Evolutionary conservation across 37 sponge, comb jelly and placozoan genomes (phyloP).

Genomic region (Chondrilla cf. caribensis): DNA sequence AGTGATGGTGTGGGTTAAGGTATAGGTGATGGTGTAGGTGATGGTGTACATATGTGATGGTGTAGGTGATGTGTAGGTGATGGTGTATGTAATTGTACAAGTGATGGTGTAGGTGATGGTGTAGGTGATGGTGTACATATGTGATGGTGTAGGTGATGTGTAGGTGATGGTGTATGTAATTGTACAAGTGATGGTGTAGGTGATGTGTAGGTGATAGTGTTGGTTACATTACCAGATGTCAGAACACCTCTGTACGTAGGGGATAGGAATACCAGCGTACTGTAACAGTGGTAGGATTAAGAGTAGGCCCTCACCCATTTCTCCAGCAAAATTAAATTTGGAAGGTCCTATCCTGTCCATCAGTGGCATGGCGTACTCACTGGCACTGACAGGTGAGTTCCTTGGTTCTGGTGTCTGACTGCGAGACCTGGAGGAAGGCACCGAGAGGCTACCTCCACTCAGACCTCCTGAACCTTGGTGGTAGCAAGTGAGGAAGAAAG

Average conservation of each 20-base stretch:
- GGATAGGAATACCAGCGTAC: no score
- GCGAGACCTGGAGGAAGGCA: no score
- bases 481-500: no score
- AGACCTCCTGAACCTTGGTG: no score
- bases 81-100: background rate
- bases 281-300: no score
- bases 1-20: background rate
- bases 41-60: background rate
- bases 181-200: conserved; percentile 25
- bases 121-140: no score
- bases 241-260: background rate
- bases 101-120: background rate
- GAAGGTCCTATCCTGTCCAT: no score
- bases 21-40: background rate
- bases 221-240: background rate
- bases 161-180: conserved; percentile 14
- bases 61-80: background rate
- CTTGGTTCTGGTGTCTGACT: no score
- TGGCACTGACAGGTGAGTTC: no score
- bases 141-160: conserved; percentile 1
- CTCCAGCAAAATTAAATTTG: background rate
- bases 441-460: no score
- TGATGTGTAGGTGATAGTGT: conserved; percentile 13
- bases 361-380: no score
- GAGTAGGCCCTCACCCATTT: no score